Conservation (phyloP, 2,797 vertebrate species). For the Adrianichthys oophorus region DNA sequence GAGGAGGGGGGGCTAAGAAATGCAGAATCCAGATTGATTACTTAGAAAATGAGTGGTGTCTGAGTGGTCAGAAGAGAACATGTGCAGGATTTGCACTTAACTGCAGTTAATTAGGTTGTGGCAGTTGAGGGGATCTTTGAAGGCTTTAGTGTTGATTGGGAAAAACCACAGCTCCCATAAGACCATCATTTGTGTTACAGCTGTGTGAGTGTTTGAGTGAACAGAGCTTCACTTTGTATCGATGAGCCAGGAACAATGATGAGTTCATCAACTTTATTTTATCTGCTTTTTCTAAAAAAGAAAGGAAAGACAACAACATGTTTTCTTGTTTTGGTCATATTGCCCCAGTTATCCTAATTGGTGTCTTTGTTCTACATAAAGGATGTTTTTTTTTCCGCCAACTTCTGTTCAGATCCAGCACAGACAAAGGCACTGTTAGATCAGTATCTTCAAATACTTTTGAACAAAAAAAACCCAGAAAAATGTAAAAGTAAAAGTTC, state of each 20-base stretch:
- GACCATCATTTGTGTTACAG: slow-evolving; percentile 30
- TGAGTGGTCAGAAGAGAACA: slow-evolving; percentile 34
- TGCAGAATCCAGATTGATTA: slow-evolving; percentile 43
- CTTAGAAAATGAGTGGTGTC: slow-evolving; percentile 30
- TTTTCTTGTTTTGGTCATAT: neutral
- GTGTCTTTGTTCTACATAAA: neutral
- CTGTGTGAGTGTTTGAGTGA: slow-evolving; percentile 12
- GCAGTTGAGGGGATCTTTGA: slow-evolving; percentile 41
- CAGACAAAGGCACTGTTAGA: neutral
- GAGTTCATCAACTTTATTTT: neutral
- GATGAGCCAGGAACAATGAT: too few relatives aligned
- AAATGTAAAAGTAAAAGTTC: neutral
- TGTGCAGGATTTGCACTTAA: slow-evolving; percentile 58
- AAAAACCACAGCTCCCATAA: slow-evolving; percentile 31
- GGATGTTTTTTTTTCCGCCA: too few relatives aligned
- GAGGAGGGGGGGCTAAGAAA: slow-evolving; percentile 32
- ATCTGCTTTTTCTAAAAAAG: neutral
- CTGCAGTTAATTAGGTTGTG: slow-evolving; percentile 54
- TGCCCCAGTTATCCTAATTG: neutral
- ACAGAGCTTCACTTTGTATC: neutral
- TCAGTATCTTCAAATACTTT: neutral
- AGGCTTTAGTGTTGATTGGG: slow-evolving; percentile 58
- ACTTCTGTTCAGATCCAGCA: neutral
- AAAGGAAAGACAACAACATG: neutral
- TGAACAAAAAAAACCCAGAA: neutral